Evolutionary conservation across 2,888 invertebrate species (phyloP), one percentile per base, ranked within the genome.

Genomic region (Ectobius pallidus): DNA sequence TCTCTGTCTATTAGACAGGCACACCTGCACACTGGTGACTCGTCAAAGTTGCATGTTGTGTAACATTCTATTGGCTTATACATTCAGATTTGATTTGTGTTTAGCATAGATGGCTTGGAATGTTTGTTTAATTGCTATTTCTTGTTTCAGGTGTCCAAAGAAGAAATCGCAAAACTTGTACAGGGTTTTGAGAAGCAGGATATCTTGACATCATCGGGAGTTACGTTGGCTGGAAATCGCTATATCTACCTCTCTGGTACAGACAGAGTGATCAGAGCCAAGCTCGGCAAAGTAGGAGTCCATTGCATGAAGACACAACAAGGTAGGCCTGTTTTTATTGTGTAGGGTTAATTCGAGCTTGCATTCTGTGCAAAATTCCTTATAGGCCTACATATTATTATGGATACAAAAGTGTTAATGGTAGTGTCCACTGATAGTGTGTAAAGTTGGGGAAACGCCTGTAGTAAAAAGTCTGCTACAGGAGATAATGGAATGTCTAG

Each of bases 291-390:
- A 88, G 92, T 93, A 84, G 96, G 96, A 82, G 93, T 95, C 79
- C 96, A 96, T 85, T 95, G 95, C 92, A 95, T 96, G 94, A 96
- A 95, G 88, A 96, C 96, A 85, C 90, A 91, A 87, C 95, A 96
- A 91, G 92, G 93, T 93, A 85, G 2, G 68, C 3, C 1, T n/a
- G 25, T 1, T 6, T 27, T 85, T 84, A 81, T 90, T 91, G 74
- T n/a, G n/a, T n/a, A n/a, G n/a, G n/a, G n/a, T n/a, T n/a, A n/a
- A n/a, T n/a, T n/a, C n/a, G 87, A 94, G 94, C 95, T 84, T 55
- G n/a, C n/a, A n/a, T n/a, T 16, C 16, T 11, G 14, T 44, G 11
- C 44, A 44, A 16, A 16, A 16, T 11, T 11, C 11, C 16, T 44
- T 44, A 44, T 11, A 44, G 44, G 44, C 44, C 11, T 16, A 16